Evolutionary conservation across 2,888 invertebrate genomes (phyloP), one percentile per base, ranked within the genome.

Genomic region (Aricia artaxerxes): DNA sequence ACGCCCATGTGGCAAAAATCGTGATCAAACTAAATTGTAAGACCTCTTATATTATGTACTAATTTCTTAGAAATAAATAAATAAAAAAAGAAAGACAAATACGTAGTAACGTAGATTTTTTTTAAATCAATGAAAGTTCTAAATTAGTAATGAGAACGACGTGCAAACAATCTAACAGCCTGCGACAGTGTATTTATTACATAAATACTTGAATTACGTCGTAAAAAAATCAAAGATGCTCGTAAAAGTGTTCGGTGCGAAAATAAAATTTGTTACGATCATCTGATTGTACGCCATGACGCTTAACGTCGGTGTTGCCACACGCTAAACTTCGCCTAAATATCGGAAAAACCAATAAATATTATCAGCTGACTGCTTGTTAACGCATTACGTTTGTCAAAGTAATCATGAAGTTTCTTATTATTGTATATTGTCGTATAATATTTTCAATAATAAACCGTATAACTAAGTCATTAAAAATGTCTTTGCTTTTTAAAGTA

Each of bases 261-360:
- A 77, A 80, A 81, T 80, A 78, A 79, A 81, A 81, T 78, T 80
- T 79, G 80, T 79, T 80, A 49, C 79, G 82, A 81, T 79, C 80
- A 79, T 78, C 64, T 80, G 83, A 84, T 84, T 85, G 80, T 83
- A 83, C 84, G 86, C 86, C 87, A 86, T 89, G 87, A 85, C 73
- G 86, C 85, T 86, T 88, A 90, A 86, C 86, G 87, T 85, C 83
- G 85, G 57, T 76, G 76, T 57, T 76, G 76, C 76, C 76, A 53
- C 35, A 31, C 44, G 31, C 24, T 13, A 53, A 76, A 57, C 53
- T 13, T 76, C 31, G 16, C 35, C 76, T 76, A 53, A 76, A 57
- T 76, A 76, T 76, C 31, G 57, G 53, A 1, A 76, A 44, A 73
- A 44, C n/a, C 38, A 44, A 44, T 44, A 73, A 31, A 64, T 4